These are phyloP conservation scores for Brachionus calyciflorus DNA, from an alignment of 1,140 invertebrate genomes.

Conservation along the genomic window DNA sequence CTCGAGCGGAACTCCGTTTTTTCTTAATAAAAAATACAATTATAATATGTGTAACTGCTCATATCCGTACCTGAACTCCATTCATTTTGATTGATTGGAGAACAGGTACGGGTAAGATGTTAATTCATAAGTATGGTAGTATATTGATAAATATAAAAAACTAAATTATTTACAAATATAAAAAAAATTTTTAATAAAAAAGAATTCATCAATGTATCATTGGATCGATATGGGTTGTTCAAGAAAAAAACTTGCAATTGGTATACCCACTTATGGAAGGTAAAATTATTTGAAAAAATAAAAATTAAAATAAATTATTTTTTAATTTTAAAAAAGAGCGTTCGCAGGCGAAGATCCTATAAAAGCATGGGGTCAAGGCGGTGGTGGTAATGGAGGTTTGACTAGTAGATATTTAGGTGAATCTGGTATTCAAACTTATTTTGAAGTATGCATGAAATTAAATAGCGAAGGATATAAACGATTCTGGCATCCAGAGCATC, in stretches of 20 bases:
- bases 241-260: conserved; percentile 17
- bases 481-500: conserved; percentile 41
- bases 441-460: conserved; percentile 42
- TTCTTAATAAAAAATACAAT: too few species aligned
- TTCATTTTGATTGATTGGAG: too few species aligned
- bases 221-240: conserved; percentile 44
- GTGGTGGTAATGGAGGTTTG: conserved; percentile 8
- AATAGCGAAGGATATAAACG: conserved; percentile 45
- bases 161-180: too few species aligned
- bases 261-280: conserved; percentile 43
- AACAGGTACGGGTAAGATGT: too few species aligned
- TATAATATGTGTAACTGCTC: too few species aligned
- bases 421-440: conserved; percentile 39
- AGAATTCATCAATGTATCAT: conserved; percentile 44
- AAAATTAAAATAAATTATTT: background rate
- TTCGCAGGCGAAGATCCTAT: conserved; percentile 28
- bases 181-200: too few species aligned
- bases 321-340: background rate
- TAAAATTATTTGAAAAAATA: background rate
- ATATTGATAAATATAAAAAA: too few species aligned
- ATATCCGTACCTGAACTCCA: too few species aligned
- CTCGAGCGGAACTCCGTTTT: too few species aligned
- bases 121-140: too few species aligned
- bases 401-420: conserved; percentile 41
- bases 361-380: conserved; percentile 40